A percentile compares a stretch with the other conserved stretches of the same genome.
These are phyloP conservation scores for Neotragus pygmaeus DNA, from an alignment of 2,113 vertebrate species.

Conservation along the genomic window DNA sequence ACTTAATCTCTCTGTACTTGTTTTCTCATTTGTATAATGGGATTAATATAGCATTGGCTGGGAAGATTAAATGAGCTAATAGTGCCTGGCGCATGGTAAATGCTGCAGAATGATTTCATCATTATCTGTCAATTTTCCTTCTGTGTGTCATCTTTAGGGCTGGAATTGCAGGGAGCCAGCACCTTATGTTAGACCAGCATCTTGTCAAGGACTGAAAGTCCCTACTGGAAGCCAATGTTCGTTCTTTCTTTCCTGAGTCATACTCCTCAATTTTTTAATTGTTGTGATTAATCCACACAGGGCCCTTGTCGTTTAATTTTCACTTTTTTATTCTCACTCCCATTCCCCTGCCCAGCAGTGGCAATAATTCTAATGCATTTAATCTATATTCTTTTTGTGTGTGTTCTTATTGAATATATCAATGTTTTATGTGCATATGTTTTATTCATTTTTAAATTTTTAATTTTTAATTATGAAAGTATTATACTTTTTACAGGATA, in stretches of 20 bases:
- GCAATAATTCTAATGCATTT: neutral
- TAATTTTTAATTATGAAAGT: neutral
- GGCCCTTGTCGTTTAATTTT: neutral
- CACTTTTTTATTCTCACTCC: neutral
- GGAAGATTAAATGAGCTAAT: neutral
- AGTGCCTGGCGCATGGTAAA: neutral
- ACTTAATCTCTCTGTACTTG: neutral
- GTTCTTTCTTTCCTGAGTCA: neutral
- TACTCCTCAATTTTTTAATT: neutral
- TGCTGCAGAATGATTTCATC: neutral
- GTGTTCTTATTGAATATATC: neutral
- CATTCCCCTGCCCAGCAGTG: neutral
- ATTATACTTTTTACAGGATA: neutral
- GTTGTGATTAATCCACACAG: neutral
- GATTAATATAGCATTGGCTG: neutral
- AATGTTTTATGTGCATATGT: neutral
- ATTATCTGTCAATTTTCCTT: neutral
- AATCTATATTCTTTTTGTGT: neutral
- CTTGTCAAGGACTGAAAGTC: neutral
- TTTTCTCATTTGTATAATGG: neutral
- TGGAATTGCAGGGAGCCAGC: neutral
- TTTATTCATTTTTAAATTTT: neutral
- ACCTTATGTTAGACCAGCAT: slow-evolving; percentile 28
- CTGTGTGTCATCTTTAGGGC: neutral
- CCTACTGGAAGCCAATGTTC: neutral